A percentile compares a stretch with the other conserved stretches of the same genome.
These are phyloP conservation scores for Hypsibius dujardini DNA, from an alignment of 1,140 invertebrate genomes.

Conservation along the genomic window DNA sequence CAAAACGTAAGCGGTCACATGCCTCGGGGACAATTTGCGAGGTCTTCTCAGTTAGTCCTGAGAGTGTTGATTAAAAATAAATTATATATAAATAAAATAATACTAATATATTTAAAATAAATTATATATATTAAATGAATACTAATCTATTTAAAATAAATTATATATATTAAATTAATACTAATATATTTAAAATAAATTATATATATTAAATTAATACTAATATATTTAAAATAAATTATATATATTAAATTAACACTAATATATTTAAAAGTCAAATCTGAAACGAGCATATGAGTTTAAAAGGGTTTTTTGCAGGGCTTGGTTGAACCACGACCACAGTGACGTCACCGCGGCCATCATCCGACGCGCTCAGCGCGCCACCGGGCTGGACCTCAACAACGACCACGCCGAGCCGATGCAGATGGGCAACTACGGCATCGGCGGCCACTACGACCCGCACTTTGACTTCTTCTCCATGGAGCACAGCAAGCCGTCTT, in stretches of 20 bases:
- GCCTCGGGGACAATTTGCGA: too few relatives aligned
- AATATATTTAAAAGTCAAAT: too few relatives aligned
- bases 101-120: too few relatives aligned
- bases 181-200: neutral
- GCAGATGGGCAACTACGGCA: slow-evolving; percentile 37
- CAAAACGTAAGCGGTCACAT: too few relatives aligned
- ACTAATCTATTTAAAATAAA: too few relatives aligned
- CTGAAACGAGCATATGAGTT: too few relatives aligned
- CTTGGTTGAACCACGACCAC: slow-evolving; percentile 25
- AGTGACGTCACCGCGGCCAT: slow-evolving; percentile 25
- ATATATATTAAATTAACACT: neutral
- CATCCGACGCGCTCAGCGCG: slow-evolving; percentile 28
- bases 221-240: neutral
- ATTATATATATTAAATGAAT: too few relatives aligned
- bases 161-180: too few relatives aligned
- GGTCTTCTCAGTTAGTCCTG: too few relatives aligned
- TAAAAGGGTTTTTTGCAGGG: slow-evolving; percentile 45
- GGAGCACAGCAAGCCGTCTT: too few relatives aligned
- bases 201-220: neutral
- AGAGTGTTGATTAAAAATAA: too few relatives aligned
- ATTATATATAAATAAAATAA: too few relatives aligned
- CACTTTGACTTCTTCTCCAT: slow-evolving; percentile 38
- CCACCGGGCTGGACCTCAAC: slow-evolving; percentile 66
- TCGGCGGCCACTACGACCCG: slow-evolving; percentile 41
- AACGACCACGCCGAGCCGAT: slow-evolving; percentile 69